These are phyloP conservation scores for Falco berigora DNA, from an alignment of 2,797 vertebrate genomes.

Conservation along the genomic window DNA sequence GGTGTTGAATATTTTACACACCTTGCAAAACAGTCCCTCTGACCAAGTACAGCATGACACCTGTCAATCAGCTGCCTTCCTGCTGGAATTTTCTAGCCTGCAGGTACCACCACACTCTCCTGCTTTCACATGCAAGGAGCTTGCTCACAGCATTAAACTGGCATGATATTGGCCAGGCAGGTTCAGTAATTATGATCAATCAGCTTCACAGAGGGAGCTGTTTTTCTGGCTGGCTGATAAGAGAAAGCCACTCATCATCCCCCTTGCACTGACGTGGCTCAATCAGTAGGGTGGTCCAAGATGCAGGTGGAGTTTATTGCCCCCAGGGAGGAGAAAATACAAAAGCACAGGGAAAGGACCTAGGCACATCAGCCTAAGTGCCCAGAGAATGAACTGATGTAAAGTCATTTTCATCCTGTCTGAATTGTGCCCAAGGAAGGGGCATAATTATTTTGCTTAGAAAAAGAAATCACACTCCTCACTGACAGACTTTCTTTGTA, in stretches of 20 bases:
- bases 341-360: not conserved
- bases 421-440: not conserved
- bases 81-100: not conserved
- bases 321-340: not conserved
- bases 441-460: not conserved
- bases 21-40: rapidly evolving
- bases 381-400: not conserved
- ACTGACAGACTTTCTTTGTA: not conserved
- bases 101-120: not conserved
- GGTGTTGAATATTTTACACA: not conserved
- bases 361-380: not conserved
- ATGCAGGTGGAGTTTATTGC: not conserved
- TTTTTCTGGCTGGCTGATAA: not conserved
- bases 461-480: not conserved
- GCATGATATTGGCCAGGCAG: not conserved
- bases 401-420: not conserved
- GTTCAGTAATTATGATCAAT: not conserved
- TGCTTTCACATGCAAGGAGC: not conserved
- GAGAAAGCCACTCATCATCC: not conserved
- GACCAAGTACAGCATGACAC: not conserved
- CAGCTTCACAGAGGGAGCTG: not conserved
- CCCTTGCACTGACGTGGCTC: not conserved
- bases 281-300: not conserved
- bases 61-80: not conserved
- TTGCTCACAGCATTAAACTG: not conserved